Evolutionary conservation across 2,888 invertebrate species (phyloP), one percentile per base, ranked within the genome.

Genomic region (Pasiphila rectangulata): DNA sequence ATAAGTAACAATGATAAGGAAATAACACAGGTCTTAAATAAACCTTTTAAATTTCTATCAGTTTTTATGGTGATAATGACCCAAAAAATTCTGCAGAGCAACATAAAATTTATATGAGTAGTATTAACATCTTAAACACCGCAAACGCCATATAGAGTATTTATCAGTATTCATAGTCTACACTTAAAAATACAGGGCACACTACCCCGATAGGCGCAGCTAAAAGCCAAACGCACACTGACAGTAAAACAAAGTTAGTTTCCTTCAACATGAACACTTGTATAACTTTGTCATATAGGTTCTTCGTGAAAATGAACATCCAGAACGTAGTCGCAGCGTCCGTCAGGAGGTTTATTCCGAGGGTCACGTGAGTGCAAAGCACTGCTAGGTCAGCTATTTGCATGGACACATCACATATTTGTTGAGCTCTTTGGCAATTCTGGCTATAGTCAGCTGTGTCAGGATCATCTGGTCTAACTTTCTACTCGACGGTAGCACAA

Each of bases 1-100:
- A 80, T 68, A 13, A 67, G 68, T 0, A 82, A 61, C 12, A 83
- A 55, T 3, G 77, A 56, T 5, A 79, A 76, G 0, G 72, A 67
- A 0, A 80, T 58, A 0, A 74, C 34, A 40, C 56, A 57, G 2
- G 51, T 63, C 40, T 40, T 61, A n/a, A 70, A 35, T 7, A 66
- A 53, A 9, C 50, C 24, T 23, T 47, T 47, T 10, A 38, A 20
- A 12, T 46, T 51, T 29, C 7, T 32, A 10, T 15, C 56, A 19
- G 25, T 49, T 47, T 38, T 50, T 39, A 16, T 46, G 30, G 10
- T 45, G 1, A 64, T 57, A 1, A 68, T 71, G 0, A 77, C 71
- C 19, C 60, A 58, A 10, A 81, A 73, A 30, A 83, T 77, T 46
- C 59, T 67, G 13, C 72, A 43, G 40, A 79, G 81, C 7, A 78